Percentiles rank a stretch among this genome's conserved stretches.
phyloP scores from a whole-genome alignment of 2,797 vertebrate genomes.

The Phrynocephalus vlangalii region DNA sequence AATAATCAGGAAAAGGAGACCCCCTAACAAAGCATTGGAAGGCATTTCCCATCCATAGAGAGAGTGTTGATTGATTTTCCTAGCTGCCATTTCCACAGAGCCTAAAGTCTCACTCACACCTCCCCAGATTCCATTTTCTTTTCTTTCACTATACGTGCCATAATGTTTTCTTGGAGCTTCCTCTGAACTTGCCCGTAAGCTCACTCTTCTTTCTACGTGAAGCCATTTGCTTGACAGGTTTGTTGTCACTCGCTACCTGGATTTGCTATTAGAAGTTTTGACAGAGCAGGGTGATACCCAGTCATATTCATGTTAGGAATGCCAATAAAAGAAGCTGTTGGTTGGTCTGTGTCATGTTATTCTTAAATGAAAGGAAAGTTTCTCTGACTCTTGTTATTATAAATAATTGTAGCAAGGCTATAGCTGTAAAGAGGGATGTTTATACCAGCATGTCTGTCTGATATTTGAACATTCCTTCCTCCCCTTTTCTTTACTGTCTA shows the following conservation, averaged over 20 bases:
- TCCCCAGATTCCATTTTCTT: no score
- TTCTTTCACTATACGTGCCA: neutral
- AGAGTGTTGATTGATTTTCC: neutral
- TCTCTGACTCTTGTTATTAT: neutral
- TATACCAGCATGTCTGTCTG: neutral
- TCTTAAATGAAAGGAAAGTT: neutral
- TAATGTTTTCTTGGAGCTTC: neutral
- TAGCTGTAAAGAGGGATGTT: neutral
- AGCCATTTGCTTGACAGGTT: neutral
- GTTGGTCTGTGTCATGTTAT: neutral
- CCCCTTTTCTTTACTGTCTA: neutral
- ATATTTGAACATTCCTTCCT: neutral
- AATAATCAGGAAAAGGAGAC: neutral
- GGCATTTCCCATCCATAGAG: no score
- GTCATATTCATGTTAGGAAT: neutral
- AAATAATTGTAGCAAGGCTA: neutral
- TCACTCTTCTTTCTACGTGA: neutral
- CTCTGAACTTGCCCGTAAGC: neutral
- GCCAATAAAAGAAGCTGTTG: neutral
- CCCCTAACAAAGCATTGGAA: neutral
- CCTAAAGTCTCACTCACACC: no score
- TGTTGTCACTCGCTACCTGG: neutral
- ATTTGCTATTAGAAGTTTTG: neutral
- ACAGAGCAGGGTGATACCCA: neutral
- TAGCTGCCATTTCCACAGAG: neutral